phyloP scores from a whole-genome alignment of 1,140 invertebrate species.

The Heliconius hermathena region DNA sequence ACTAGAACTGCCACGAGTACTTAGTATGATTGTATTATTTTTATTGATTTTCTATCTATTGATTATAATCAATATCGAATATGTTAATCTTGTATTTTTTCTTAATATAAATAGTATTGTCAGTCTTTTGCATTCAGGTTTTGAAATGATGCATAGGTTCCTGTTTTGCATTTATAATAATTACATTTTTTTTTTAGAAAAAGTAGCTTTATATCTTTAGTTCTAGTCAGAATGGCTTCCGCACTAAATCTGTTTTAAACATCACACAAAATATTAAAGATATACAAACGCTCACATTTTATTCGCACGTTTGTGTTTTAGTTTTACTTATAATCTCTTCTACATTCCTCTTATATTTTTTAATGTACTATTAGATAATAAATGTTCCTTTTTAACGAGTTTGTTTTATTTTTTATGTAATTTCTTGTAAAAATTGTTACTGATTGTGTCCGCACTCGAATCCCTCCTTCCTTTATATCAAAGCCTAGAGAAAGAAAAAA shows the following conservation, averaged over 20 bases:
- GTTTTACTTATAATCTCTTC: constrained; percentile 47
- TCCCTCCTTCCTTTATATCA: too few relatives aligned
- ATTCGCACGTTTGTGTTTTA: constrained; percentile 48
- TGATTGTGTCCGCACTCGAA: too few relatives aligned
- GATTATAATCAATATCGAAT: background rate
- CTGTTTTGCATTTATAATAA: constrained; percentile 56
- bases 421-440: background rate
- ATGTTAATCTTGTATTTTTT: background rate
- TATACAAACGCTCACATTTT: constrained; percentile 47
- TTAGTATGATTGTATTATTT: constrained; percentile 16
- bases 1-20: constrained; percentile 28
- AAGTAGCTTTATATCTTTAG: constrained; percentile 44
- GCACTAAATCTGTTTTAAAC: constrained; percentile 47
- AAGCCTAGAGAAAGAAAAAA: too few relatives aligned
- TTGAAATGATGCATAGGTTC: constrained; percentile 45
- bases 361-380: constrained; percentile 48
- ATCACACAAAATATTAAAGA: constrained; percentile 53
- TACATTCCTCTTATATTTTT: constrained; percentile 61
- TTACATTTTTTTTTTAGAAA: constrained; percentile 40
- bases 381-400: constrained; percentile 52
- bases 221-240: constrained; percentile 72
- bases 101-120: background rate
- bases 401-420: constrained; percentile 40
- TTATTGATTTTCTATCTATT: background rate
- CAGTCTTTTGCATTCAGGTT: background rate